Base-by-base conservation (phyloP, 2,888 invertebrate species). In the Hecatera dysodea region DNA sequence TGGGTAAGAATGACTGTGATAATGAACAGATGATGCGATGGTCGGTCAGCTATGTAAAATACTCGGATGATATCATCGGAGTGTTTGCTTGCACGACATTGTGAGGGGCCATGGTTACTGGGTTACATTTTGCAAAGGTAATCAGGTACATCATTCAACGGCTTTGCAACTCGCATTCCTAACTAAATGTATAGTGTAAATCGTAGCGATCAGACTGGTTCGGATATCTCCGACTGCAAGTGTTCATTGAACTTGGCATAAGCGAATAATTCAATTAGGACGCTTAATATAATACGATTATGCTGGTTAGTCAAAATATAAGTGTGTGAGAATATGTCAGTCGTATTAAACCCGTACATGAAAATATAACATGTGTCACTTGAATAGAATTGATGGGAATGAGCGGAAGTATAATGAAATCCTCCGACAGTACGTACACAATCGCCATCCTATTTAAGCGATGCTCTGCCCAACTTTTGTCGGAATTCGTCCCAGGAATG, bases 401-500 rank as follows among this genome's bases (percentile, higher is more conserved):
- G 65, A 19, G 50, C 68, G 56, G 57, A 59, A 71, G 53, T 66
- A 55, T 60, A 71, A 80, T 52, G 64, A 76, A 72, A 67, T 57
- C 64, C 59, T 61, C 63, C 63, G 74, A 84, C 81, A 70, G 70
- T 80, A 76, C 64, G 76, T 83, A 86, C 81, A 82, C 78, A 85
- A 86, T 87, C 85, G 84, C 82, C 82, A 82, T 80, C 83, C 87
- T 80, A 87, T 89, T 89, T 86, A 88, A 85, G 83, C 80, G 75
- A 74, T 69, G 78, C 78, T 73, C 85, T 85, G 87, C 81, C 86
- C 86, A 94, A 93, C 91, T 95, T 94, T 92, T 90, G 89, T 62
- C 84, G 88, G 94, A 92, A 95, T 95, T 93, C 90, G 93, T 90
- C 89, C 83, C 90, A 78, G 92, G 93, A 95, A 95, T 95, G 93